These are phyloP conservation scores for Pachycephus smyrnensis DNA, from an alignment of 2,888 invertebrate genomes.

Conservation along the genomic window DNA sequence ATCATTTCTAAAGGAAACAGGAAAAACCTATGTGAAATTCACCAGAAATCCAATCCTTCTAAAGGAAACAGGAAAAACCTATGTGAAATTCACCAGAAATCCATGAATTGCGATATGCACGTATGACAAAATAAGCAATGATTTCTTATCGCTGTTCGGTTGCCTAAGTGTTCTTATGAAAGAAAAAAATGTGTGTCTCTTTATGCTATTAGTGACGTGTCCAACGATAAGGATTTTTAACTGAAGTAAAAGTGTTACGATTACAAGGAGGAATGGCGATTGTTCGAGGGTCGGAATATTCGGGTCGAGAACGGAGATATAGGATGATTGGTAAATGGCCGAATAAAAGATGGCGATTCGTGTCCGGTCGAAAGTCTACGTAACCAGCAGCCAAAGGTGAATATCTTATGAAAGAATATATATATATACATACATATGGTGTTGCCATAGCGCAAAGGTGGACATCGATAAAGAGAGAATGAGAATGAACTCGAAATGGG, in stretches of 20 bases:
- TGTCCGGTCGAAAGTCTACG: neutral
- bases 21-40: neutral
- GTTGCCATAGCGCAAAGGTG: neutral
- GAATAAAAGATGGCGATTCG: neutral
- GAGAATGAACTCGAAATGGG: neutral
- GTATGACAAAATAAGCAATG: neutral
- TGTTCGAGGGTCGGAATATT: neutral
- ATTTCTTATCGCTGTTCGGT: neutral
- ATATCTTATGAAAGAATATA: neutral
- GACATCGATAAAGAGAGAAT: neutral
- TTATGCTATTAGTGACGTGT: neutral
- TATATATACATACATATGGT: neutral
- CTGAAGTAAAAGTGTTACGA: neutral
- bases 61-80: neutral
- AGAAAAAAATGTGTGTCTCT: neutral
- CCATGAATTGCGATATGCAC: neutral
- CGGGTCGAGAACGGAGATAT: neutral
- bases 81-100: neutral
- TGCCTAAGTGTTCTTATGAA: neutral
- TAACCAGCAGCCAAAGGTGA: neutral
- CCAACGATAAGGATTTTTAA: neutral
- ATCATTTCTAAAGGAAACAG: neutral
- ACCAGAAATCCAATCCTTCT: no score
- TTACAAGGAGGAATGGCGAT: neutral
- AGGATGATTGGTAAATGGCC: neutral